phyloP scores from a whole-genome alignment of 2,888 invertebrate species.

The Cheilosia vulpina region DNA sequence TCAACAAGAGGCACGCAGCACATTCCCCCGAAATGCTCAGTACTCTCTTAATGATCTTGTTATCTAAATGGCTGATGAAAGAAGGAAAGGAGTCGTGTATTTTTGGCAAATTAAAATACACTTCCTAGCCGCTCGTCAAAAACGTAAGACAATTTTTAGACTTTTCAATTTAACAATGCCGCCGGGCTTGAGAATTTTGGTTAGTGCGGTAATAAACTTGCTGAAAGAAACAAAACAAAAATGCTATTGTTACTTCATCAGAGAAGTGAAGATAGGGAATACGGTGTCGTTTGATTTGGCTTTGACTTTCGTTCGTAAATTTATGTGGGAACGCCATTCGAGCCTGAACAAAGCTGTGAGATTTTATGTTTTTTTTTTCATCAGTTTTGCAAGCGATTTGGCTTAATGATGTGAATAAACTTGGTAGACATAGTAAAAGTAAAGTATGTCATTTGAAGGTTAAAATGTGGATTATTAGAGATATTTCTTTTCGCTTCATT shows the following conservation, averaged over 20 bases:
- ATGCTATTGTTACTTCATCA: background rate
- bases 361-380: background rate
- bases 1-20: background rate
- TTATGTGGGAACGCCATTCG: slow-evolving; percentile 38
- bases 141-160: background rate
- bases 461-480: background rate
- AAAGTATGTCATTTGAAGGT: slow-evolving; percentile 31
- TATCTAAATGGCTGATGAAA: background rate
- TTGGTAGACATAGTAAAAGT: slow-evolving; percentile 4
- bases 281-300: slow-evolving; percentile 17
- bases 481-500: background rate
- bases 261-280: background rate
- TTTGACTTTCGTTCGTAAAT: slow-evolving; percentile 41
- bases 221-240: background rate
- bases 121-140: background rate
- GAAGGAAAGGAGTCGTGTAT: background rate
- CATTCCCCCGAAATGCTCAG: slow-evolving; percentile 15
- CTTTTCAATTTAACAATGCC: background rate
- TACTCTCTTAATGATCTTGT: slow-evolving; percentile 3
- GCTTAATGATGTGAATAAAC: slow-evolving; percentile 23
- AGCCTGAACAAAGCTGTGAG: slow-evolving; percentile 37
- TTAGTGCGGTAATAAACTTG: background rate
- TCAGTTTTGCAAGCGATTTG: slow-evolving; percentile 17
- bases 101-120: background rate
- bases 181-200: background rate